Conservation (phyloP, 2,888 invertebrate species). For the Alloplasta piceator region DNA sequence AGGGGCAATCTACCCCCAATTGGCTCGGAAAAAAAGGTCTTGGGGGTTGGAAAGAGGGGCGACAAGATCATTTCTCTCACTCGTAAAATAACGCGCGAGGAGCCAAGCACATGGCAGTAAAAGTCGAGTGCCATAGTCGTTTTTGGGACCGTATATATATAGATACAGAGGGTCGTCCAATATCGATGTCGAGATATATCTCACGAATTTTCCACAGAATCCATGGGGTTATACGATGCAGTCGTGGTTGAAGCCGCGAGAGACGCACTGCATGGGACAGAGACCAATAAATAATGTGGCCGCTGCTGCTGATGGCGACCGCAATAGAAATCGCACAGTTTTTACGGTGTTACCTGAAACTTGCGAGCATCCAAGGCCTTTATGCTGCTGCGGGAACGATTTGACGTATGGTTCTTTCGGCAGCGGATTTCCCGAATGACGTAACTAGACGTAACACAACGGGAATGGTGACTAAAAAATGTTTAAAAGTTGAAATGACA, state of each 20-base stretch:
- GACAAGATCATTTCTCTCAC: constrained; percentile 61
- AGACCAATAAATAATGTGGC: constrained; percentile 68
- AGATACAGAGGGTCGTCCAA: constrained; percentile 3
- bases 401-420: background rate
- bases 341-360: constrained; percentile 70
- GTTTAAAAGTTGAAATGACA: background rate
- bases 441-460: constrained; percentile 29
- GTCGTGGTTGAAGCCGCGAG: constrained; percentile 32
- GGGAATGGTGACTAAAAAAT: background rate
- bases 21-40: too few relatives aligned
- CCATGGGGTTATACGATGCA: constrained; percentile 65
- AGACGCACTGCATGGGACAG: constrained; percentile 51
- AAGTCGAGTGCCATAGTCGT: constrained; percentile 13
- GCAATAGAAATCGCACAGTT: constrained; percentile 67
- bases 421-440: constrained; percentile 24
- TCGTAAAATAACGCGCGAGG: constrained; percentile 47
- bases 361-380: background rate
- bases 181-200: constrained; percentile 24
- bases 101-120: constrained; percentile 61
- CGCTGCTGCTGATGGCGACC: constrained; percentile 60
- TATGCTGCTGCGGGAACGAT: background rate
- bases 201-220: constrained; percentile 31
- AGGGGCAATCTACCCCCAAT: too few relatives aligned
- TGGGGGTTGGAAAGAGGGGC: too few relatives aligned
- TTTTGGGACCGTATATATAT: background rate